These are phyloP conservation scores for Malacoraja senta DNA, from an alignment of 2,797 vertebrate genomes.

Conservation along the genomic window DNA sequence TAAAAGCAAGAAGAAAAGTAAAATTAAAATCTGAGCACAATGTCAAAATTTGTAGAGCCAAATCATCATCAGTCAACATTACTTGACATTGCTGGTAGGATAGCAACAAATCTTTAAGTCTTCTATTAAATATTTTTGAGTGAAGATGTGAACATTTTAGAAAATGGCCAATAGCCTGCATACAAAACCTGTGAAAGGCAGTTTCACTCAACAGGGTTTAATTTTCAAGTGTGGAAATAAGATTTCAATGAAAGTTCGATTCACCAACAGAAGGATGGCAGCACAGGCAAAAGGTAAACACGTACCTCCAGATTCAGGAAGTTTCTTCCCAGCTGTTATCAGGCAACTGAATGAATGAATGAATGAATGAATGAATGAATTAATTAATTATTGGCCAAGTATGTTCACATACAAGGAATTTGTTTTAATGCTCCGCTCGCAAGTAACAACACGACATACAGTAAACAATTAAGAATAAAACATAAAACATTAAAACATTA, in stretches of 20 bases:
- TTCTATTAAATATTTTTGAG: not conserved
- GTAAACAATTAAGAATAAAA: too few relatives aligned
- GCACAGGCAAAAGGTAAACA: too few relatives aligned
- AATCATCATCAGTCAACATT: not conserved
- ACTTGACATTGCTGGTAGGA: not conserved
- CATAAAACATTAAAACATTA: too few relatives aligned
- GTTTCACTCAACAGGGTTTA: not conserved
- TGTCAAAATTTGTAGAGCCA: slow-evolving; percentile 30
- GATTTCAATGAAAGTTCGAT: not conserved
- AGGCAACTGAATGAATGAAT: too few relatives aligned
- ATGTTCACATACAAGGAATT: too few relatives aligned
- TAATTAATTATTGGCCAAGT: too few relatives aligned
- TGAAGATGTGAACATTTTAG: not conserved
- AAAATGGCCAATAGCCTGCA: not conserved
- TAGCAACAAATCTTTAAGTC: not conserved
- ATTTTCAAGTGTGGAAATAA: not conserved
- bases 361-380: too few relatives aligned
- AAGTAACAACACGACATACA: too few relatives aligned
- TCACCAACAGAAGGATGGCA: not conserved
- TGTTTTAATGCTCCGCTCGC: too few relatives aligned
- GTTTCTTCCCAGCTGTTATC: too few relatives aligned
- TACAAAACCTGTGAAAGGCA: not conserved
- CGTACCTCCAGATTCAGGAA: too few relatives aligned
- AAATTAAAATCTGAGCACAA: slow-evolving; percentile 6
- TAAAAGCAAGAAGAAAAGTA: slow-evolving; percentile 51